These are phyloP conservation scores for Drosophila pseudoobscura DNA, from an alignment of 1,140 invertebrate genomes.

Conservation along the genomic window DNA sequence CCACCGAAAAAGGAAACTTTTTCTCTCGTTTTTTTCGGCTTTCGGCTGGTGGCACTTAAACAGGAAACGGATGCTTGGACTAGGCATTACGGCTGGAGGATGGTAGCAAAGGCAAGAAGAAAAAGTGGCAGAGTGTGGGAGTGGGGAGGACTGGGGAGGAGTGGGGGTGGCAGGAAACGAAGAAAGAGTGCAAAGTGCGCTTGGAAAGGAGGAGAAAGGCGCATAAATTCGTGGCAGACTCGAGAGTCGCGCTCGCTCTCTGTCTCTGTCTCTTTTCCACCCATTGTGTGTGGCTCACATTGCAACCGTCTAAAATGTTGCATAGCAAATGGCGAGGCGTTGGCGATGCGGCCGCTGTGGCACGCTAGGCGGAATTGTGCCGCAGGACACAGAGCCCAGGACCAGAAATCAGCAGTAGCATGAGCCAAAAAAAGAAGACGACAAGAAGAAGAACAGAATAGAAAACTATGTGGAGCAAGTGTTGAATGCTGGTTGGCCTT, in stretches of 20 bases:
- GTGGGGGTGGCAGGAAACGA: neutral
- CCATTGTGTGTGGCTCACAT: conserved; percentile 22
- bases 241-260: conserved; percentile 9
- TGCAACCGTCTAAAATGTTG: conserved; percentile 66
- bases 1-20: conserved; percentile 45
- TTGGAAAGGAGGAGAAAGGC: conserved; percentile 56
- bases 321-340: conserved; percentile 55
- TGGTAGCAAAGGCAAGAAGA: no score
- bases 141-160: no score
- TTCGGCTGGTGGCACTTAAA: conserved; percentile 69
- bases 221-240: conserved; percentile 72
- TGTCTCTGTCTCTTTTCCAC: neutral
- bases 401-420: conserved; percentile 14
- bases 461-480: conserved; percentile 50
- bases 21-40: conserved; percentile 13
- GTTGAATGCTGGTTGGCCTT: conserved; percentile 6
- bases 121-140: no score
- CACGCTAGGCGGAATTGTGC: conserved; percentile 75
- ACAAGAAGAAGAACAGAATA: conserved; percentile 8
- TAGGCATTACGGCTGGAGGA: conserved; percentile 54
- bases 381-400: conserved; percentile 57
- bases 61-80: conserved; percentile 79
- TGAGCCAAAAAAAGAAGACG: conserved; percentile 2
- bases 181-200: conserved; percentile 53
- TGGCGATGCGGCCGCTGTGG: conserved; percentile 60